Base-by-base conservation (phyloP, 2,113 vertebrate species). In the Mormyrus lacerda region DNA sequence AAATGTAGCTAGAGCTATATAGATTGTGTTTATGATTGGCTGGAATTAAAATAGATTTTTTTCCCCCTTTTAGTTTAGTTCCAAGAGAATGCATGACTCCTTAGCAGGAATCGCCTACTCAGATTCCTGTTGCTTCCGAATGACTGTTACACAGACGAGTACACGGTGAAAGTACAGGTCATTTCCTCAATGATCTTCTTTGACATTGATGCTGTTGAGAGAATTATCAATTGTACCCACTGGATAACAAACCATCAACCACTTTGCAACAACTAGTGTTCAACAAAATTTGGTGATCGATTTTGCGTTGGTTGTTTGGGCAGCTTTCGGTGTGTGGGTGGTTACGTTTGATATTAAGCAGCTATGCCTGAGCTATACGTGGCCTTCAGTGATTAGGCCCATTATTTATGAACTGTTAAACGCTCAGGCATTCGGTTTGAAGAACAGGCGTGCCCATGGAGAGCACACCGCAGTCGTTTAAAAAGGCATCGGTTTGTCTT, bases 11-110 rank as follows among this genome's bases (percentile, higher is more conserved):
- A 89, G 90, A 93, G 92, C 92, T 87, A 89, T 85, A 48, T 88
- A 89, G 93, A 93, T 92, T 92, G 91, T 93, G 93, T 92, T 94
- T 95, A 94, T 95, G 93, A 93, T 92, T 92, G 91, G 87, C 90
- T 93, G 93, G 93, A 94, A 95, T 95, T 92, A 94, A 95, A 93
- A 95, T 95, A 93, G 95, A 95, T 95, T 94, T 65, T 94, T 93
- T 90, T 89, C 88, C 89, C 91, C 91, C 93, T 93, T 94, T 90
- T 82, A 89, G 27, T 91, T 53, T 69, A 89, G 90, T 89, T 92
- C 91, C 89, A 27, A 17, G 45, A 88, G 13, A 82, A 9, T 42
- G 9, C 21, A 3, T 4, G 45, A 51, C 17, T 82, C 17, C n/a
- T 87, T 45, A 48, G 69, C 19, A 19, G 31, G 13, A n/a, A 53